Evolutionary conservation across 35 echinoderm and acorn worm species (phyloP).

Genomic region (Strongylocentrotus purpuratus): DNA sequence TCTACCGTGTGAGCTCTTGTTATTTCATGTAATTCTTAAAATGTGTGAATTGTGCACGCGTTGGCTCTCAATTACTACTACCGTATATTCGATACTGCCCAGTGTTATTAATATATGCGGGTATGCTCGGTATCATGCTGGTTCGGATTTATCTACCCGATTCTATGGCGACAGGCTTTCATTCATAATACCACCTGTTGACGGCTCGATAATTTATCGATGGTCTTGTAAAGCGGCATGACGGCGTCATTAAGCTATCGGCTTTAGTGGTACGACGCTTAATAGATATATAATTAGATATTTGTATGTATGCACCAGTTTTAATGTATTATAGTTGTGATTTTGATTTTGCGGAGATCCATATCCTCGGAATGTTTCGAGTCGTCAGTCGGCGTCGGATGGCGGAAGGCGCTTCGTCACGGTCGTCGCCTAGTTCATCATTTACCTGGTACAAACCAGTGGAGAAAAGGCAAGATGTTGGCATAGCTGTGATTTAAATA

Average conservation of each 20-base stretch:
- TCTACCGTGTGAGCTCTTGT: background rate
- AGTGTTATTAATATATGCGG: background rate
- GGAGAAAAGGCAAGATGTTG: slow-evolving; percentile 69
- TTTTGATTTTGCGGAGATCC: background rate
- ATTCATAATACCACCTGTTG: background rate
- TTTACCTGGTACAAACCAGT: background rate
- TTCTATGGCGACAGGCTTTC: background rate
- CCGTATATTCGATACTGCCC: background rate
- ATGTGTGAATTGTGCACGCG: background rate
- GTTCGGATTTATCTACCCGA: background rate
- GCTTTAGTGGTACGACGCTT: background rate
- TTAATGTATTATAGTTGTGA: background rate
- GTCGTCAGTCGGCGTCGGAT: too few species aligned
- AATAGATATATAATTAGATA: background rate
- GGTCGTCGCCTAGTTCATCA: background rate
- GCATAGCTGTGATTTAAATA: slow-evolving; percentile 59
- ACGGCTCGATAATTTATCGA: background rate
- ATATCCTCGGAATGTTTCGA: background rate
- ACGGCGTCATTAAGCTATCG: background rate
- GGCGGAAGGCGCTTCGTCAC: background rate
- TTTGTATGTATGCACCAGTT: too few species aligned
- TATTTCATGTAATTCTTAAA: background rate
- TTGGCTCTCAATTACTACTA: background rate
- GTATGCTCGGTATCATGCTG: background rate
- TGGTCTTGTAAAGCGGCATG: background rate